phyloP scores from a whole-genome alignment of 2,888 invertebrate genomes.

The Ferrisia virgata region DNA sequence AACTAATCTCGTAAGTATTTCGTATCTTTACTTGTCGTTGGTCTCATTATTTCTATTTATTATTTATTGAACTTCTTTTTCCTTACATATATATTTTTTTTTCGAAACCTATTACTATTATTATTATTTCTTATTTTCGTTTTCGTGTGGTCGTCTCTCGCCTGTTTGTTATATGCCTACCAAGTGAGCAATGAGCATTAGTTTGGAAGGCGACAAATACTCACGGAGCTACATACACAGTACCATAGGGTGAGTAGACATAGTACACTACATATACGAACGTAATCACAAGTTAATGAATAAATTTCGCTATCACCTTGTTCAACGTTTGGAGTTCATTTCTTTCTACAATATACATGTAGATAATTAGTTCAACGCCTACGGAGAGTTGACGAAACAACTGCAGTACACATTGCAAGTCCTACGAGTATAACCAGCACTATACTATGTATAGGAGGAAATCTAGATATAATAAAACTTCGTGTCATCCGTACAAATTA shows the following conservation, averaged over 20 bases:
- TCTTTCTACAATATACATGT: background rate
- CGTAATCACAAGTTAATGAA: too few species aligned
- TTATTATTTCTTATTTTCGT: background rate
- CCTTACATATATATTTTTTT: too few species aligned
- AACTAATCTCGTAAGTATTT: constrained; percentile 39
- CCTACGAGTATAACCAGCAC: too few species aligned
- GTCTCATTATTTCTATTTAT: constrained; percentile 33
- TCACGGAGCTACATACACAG: background rate
- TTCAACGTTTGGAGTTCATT: background rate
- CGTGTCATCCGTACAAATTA: constrained; percentile 17
- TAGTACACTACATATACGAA: background rate
- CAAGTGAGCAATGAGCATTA: too few species aligned
- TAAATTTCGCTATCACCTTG: background rate
- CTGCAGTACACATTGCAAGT: background rate
- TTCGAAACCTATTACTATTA: too few species aligned
- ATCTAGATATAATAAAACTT: constrained; percentile 9
- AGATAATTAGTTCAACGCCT: background rate
- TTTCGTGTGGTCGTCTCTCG: background rate
- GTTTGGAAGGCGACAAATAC: too few species aligned
- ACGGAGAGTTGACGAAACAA: background rate
- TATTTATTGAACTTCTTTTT: constrained; percentile 19
- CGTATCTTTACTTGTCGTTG: constrained; percentile 23
- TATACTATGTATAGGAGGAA: background rate
- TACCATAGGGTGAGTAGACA: too few species aligned
- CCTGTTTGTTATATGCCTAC: too few species aligned